Conservation (phyloP, 1,140 invertebrate genomes). For the Phymorhynchus buccinoides region DNA sequence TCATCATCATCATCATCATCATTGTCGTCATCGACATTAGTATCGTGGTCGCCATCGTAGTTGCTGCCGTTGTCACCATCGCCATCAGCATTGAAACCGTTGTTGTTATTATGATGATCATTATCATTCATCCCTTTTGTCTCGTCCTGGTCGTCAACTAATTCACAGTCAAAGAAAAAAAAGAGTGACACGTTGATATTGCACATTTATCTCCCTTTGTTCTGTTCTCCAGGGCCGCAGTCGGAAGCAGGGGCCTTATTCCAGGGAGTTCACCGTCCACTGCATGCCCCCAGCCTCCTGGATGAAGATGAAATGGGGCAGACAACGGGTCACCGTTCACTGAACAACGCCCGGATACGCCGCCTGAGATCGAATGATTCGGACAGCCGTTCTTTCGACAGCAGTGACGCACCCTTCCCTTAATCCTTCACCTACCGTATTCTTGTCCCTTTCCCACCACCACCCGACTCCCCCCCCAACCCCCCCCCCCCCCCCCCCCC, state of each 20-base stretch:
- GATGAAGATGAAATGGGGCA: conserved; percentile 67
- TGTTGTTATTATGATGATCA: not conserved
- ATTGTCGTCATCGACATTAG: too few relatives aligned
- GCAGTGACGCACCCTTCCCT: too few relatives aligned
- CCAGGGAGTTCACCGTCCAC: conserved; percentile 66
- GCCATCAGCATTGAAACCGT: not conserved
- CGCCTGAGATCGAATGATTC: too few relatives aligned
- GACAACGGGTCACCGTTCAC: conserved; percentile 57
- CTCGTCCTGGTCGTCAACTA: too few relatives aligned
- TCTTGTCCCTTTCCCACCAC: not conserved
- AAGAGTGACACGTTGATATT: too few relatives aligned
- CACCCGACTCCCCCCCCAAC: not conserved
- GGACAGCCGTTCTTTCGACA: too few relatives aligned
- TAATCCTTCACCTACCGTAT: not conserved
- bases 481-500: not conserved
- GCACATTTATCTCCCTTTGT: too few relatives aligned
- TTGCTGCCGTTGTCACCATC: too few relatives aligned
- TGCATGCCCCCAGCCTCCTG: conserved; percentile 66
- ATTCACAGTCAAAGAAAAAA: too few relatives aligned
- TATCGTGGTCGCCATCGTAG: too few relatives aligned
- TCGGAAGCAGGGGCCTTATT: conserved; percentile 66
- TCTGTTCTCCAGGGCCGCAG: conserved; percentile 55
- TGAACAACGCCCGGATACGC: conserved; percentile 33
- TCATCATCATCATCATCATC: too few relatives aligned
- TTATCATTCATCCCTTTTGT: not conserved